Conservation (phyloP, 2,113 vertebrate species). For the Atrichornis clamosus region DNA sequence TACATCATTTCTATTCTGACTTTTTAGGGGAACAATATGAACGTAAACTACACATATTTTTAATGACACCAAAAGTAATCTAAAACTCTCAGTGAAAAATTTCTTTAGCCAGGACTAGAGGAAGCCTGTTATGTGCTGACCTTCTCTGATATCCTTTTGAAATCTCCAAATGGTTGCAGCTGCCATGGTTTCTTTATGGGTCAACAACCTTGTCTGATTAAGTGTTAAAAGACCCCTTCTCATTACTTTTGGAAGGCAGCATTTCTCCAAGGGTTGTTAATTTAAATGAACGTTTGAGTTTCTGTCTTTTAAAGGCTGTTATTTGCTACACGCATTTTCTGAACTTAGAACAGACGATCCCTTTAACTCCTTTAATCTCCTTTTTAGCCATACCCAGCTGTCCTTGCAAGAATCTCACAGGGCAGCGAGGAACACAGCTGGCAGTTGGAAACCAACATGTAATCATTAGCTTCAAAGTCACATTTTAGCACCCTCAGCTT, state of each 20-base stretch:
- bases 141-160: not conserved
- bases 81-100: not conserved
- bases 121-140: not conserved
- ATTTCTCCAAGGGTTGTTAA: slow-evolving; percentile 10
- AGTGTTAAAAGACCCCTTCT: slow-evolving; percentile 21
- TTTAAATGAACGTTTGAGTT: slow-evolving; percentile 39
- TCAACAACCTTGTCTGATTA: slow-evolving; percentile 35
- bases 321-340: slow-evolving; percentile 38
- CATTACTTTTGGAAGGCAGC: not conserved
- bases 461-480: not conserved
- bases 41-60: not conserved
- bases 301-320: slow-evolving; percentile 2
- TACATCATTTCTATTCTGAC: not conserved
- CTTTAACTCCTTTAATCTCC: slow-evolving; percentile 48
- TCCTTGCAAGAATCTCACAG: not conserved
- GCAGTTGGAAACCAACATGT: not conserved
- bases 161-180: not conserved
- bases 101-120: not conserved
- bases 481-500: not conserved
- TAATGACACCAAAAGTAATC: not conserved
- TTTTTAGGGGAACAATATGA: not conserved
- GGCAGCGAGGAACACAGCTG: not conserved
- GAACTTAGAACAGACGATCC: slow-evolving; percentile 1
- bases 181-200: not conserved
- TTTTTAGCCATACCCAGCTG: not conserved